Evolutionary conservation across 2,797 vertebrate genomes (phyloP).

Genomic region (Eleutherodactylus coqui): DNA sequence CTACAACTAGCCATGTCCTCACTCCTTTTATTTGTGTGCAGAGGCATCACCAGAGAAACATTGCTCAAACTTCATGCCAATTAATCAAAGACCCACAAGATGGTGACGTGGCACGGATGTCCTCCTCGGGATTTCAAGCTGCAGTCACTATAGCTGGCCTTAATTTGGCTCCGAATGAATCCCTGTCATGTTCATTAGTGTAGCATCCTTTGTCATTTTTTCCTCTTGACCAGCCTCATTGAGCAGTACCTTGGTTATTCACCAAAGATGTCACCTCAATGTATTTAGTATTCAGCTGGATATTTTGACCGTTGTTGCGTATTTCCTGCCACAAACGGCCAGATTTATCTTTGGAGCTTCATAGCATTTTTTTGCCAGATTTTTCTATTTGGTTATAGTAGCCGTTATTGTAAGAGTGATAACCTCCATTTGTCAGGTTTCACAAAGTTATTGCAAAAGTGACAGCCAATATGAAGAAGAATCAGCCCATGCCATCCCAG

Average conservation of each 20-base stretch:
- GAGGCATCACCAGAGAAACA: slow-evolving; percentile 4
- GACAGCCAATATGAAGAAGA: no score
- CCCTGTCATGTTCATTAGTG: not conserved
- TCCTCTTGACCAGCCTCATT: not conserved
- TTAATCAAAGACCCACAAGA: not conserved
- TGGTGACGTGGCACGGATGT: not conserved
- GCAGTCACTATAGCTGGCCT: not conserved
- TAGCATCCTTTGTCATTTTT: not conserved
- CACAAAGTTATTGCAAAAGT: no score
- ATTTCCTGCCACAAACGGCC: no score
- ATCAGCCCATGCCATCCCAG: no score
- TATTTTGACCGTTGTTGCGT: no score
- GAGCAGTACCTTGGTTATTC: not conserved
- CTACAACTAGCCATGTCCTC: not conserved
- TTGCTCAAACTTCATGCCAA: not conserved
- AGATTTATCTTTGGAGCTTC: no score
- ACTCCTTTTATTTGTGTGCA: slow-evolving; percentile 6
- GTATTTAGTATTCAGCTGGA: no score
- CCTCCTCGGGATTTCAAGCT: not conserved
- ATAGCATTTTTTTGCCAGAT: no score
- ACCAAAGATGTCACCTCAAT: not conserved
- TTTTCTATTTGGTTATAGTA: no score
- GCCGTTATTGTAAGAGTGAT: no score
- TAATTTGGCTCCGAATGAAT: not conserved
- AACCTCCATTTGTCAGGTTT: no score